Conservation (phyloP, 2,888 invertebrate species). For the Tridacna crocea region DNA sequence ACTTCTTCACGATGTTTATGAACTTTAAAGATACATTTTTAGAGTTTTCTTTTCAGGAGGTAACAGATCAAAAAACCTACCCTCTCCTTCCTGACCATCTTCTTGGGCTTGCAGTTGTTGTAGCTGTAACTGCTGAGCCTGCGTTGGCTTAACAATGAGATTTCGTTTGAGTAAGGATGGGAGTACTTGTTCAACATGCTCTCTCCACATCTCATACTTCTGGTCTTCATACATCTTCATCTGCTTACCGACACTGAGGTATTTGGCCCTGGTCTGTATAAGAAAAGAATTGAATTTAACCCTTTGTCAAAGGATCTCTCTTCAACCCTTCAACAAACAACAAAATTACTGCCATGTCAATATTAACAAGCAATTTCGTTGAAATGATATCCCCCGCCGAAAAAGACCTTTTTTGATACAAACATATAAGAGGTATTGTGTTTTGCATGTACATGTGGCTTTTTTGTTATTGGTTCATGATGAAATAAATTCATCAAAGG, state of each 20-base stretch:
- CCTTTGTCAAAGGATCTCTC: not conserved
- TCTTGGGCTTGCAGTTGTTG: constrained; percentile 62
- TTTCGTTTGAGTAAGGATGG: constrained; percentile 85
- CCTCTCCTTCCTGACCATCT: constrained; percentile 55
- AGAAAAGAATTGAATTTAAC: not conserved
- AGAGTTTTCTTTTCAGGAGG: too few relatives aligned
- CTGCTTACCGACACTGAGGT: constrained; percentile 90
- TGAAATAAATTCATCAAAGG: too few relatives aligned
- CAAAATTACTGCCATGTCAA: too few relatives aligned
- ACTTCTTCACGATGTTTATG: too few relatives aligned
- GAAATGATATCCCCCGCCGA: too few relatives aligned
- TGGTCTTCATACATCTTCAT: constrained; percentile 91
- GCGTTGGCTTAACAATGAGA: constrained; percentile 77
- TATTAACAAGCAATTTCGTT: too few relatives aligned
- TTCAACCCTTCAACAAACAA: too few relatives aligned
- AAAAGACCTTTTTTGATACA: too few relatives aligned
- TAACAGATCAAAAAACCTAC: constrained; percentile 31
- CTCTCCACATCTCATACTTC: constrained; percentile 90
- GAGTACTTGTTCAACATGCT: constrained; percentile 88
- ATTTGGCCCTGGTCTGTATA: constrained; percentile 85
- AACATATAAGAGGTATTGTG: too few relatives aligned
- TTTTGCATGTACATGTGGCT: too few relatives aligned
- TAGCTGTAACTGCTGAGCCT: constrained; percentile 62
- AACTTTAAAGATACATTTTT: too few relatives aligned
- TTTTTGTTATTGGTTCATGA: too few relatives aligned